Evolutionary conservation across 2,797 vertebrate species (phyloP).

Genomic region (Lates japonicus): DNA sequence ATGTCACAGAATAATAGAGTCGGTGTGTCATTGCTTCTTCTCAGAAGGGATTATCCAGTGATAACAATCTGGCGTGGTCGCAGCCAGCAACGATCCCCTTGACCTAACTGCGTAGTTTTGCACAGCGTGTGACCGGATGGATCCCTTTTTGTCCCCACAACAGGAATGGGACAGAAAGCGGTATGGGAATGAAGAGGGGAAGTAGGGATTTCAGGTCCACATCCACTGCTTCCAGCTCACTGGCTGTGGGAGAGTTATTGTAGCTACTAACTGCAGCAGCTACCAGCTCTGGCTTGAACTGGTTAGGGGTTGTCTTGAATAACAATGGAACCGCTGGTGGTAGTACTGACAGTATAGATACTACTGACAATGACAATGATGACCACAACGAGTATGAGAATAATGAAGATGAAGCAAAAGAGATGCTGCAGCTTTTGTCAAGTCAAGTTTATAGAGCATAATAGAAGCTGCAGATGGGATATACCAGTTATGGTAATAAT

Average conservation of each 20-base stretch:
- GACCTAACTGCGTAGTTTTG: slow-evolving; percentile 66
- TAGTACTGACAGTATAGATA: slow-evolving; percentile 6
- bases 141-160: slow-evolving; percentile 71
- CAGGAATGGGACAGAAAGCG: slow-evolving; percentile 64
- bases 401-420: neutral
- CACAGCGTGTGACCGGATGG: slow-evolving; percentile 85
- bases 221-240: slow-evolving; percentile 68
- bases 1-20: slow-evolving; percentile 37
- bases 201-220: slow-evolving; percentile 70
- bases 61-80: slow-evolving; percentile 72
- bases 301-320: slow-evolving; percentile 35
- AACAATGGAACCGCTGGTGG: slow-evolving; percentile 34
- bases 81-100: slow-evolving; percentile 62
- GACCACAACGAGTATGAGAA: neutral
- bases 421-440: neutral
- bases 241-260: slow-evolving; percentile 82
- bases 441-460: neutral
- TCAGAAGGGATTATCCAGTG: slow-evolving; percentile 74
- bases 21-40: slow-evolving; percentile 57
- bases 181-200: slow-evolving; percentile 76
- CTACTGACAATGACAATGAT: neutral
- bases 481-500: neutral
- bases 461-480: neutral
- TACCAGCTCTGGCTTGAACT: slow-evolving; percentile 45
- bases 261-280: slow-evolving; percentile 59